phyloP scores from a whole-genome alignment of 1,140 invertebrate species.

The Ylistrum balloti region DNA sequence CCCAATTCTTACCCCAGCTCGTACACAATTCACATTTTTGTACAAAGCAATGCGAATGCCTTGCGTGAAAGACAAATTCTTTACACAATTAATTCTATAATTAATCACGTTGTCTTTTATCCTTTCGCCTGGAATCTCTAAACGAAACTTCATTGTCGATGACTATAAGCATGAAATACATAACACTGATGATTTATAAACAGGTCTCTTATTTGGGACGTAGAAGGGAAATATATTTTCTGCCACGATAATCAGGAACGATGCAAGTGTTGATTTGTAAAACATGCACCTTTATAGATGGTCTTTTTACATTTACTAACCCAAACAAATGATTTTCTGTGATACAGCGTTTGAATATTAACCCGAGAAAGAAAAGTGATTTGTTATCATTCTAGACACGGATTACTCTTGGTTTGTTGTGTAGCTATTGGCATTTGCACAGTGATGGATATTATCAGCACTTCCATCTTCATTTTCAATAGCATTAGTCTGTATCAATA shows the following conservation, averaged over 20 bases:
- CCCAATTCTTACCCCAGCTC: neutral
- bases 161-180: slow-evolving; percentile 9
- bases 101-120: slow-evolving; percentile 5
- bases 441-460: too few relatives aligned
- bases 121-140: neutral
- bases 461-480: too few relatives aligned
- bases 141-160: neutral
- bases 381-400: neutral
- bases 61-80: neutral
- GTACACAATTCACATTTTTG: slow-evolving; percentile 33
- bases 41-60: neutral
- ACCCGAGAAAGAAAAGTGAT: neutral
- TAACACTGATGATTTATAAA: neutral
- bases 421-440: too few relatives aligned
- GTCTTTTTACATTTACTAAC: neutral
- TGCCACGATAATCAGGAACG: neutral
- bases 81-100: slow-evolving; percentile 7
- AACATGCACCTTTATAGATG: neutral
- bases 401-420: neutral
- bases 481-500: too few relatives aligned
- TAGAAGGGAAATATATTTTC: neutral
- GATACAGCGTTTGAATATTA: neutral
- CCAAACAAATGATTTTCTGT: neutral
- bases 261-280: neutral
- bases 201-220: neutral